A percentile compares a stretch with the other conserved stretches of the same genome.
phyloP scores from a whole-genome alignment of 2,113 vertebrate genomes.

The Narcine bancroftii region DNA sequence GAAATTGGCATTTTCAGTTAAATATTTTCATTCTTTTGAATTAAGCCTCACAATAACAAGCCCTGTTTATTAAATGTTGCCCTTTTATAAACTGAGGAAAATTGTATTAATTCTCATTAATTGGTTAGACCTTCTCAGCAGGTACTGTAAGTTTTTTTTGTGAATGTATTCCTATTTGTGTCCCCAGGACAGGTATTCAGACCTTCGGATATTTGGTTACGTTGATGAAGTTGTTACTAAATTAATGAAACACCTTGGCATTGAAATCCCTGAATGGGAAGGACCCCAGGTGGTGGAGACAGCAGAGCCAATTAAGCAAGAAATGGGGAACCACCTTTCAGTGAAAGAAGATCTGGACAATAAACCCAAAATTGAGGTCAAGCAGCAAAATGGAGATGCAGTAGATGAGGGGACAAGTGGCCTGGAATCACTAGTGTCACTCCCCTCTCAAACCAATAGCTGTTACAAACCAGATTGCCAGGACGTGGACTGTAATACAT shows the following conservation, averaged over 20 bases:
- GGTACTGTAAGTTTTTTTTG: background rate
- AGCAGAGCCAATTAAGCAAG: constrained; percentile 40
- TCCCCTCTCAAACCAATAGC: background rate
- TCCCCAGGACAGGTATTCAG: constrained; percentile 77
- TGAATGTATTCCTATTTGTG: background rate
- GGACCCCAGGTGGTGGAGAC: constrained; percentile 67
- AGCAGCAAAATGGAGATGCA: background rate
- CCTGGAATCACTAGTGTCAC: too few species aligned
- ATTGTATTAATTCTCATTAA: background rate
- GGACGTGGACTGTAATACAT: background rate
- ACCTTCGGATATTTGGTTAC: constrained; percentile 76
- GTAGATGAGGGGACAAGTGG: background rate
- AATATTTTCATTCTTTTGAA: too few species aligned
- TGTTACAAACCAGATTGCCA: constrained; percentile 20
- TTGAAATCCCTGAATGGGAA: constrained; percentile 77
- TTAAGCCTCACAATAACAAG: too few species aligned
- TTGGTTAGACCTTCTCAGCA: background rate
- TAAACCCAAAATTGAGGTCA: background rate
- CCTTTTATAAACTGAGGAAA: too few species aligned
- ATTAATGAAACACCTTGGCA: constrained; percentile 73
- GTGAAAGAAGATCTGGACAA: background rate
- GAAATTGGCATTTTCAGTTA: too few species aligned
- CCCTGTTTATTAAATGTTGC: too few species aligned
- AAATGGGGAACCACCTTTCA: background rate
- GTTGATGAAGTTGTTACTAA: constrained; percentile 80